Percentiles rank a stretch among this genome's conserved stretches.
Evolutionary conservation across 2,113 vertebrate species (phyloP).

Genomic region (Gymnobelideus leadbeateri): DNA sequence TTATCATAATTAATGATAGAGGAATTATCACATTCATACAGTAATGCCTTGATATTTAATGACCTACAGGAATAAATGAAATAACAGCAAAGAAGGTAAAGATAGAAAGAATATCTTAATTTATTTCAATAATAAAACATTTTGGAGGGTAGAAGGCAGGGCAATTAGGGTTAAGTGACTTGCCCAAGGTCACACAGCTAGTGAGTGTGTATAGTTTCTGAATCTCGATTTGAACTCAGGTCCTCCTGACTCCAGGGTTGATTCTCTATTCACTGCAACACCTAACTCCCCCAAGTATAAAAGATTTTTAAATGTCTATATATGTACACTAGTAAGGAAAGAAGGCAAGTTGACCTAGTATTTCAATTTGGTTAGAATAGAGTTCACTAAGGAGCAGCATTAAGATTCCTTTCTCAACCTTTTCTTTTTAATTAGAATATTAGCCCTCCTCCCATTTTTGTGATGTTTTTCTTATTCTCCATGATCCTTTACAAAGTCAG

Average conservation of each 20-base stretch:
- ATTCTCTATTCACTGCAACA: no score
- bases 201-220: no score
- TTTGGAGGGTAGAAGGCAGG: background rate
- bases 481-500: background rate
- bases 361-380: background rate
- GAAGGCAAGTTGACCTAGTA: background rate
- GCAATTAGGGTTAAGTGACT: no score
- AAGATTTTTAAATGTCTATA: background rate
- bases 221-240: no score
- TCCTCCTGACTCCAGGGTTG: no score
- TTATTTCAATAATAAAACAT: background rate
- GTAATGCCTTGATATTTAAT: background rate
- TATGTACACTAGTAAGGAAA: background rate
- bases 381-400: background rate
- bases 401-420: background rate
- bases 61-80: background rate
- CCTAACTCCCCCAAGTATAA: background rate
- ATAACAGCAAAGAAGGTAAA: background rate
- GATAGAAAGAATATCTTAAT: background rate
- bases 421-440: background rate
- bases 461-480: background rate
- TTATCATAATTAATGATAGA: background rate
- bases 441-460: background rate
- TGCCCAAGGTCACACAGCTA: no score
- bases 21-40: background rate